A percentile compares a stretch with the other conserved stretches of the same genome.
Conservation (phyloP, 2,888 invertebrate genomes). For the Machimus atricapillus region DNA sequence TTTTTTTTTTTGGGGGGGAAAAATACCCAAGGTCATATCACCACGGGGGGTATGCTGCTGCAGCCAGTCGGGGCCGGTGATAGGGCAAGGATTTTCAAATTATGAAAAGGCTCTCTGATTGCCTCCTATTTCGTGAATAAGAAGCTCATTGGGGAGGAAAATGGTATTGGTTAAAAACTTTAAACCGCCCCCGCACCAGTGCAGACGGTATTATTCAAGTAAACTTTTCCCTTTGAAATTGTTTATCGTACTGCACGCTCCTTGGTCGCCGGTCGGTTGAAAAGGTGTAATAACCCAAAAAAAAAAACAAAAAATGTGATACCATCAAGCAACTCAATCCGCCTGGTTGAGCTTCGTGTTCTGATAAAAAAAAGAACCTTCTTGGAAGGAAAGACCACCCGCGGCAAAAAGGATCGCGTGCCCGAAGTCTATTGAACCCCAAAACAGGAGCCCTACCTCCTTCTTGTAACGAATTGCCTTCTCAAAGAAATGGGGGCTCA, state of each 20-base stretch:
- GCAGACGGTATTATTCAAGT: background rate
- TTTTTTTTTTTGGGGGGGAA: background rate
- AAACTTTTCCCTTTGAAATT: background rate
- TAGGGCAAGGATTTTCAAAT: background rate
- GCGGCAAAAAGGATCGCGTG: background rate
- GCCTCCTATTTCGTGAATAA: background rate
- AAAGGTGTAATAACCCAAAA: background rate
- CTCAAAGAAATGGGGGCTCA: background rate
- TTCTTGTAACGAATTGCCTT: background rate
- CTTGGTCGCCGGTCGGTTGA: background rate
- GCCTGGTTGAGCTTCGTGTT: background rate
- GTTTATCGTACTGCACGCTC: background rate
- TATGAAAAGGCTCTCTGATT: background rate
- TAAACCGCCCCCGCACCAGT: background rate
- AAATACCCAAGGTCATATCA: background rate
- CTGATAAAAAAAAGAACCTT: background rate
- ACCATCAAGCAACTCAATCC: background rate
- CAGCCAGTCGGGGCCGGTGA: background rate
- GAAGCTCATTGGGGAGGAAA: background rate
- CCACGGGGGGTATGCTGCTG: background rate
- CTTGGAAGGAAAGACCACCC: background rate
- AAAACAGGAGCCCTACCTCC: background rate
- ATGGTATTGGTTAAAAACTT: background rate
- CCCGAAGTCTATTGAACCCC: background rate
- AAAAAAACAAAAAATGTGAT: background rate